Evolutionary conservation across 2,888 invertebrate species (phyloP).

Genomic region (Eupithecia inturbata): DNA sequence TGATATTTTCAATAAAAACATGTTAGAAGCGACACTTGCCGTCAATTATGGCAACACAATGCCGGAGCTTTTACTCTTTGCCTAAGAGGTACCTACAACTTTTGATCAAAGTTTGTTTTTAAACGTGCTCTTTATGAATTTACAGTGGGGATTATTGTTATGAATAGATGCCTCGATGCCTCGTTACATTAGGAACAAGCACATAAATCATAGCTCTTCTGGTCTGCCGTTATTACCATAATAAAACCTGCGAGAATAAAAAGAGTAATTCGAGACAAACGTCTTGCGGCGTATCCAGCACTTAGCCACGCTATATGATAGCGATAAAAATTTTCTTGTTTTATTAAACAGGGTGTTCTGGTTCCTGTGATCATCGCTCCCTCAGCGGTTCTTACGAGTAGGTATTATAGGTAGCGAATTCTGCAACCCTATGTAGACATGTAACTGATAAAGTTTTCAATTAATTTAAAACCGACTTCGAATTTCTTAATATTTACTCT

Average conservation of each 20-base stretch:
- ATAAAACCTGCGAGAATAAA: constrained; percentile 75
- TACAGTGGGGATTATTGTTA: background rate
- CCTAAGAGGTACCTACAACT: too few species aligned
- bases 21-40: too few species aligned
- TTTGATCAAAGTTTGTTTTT: too few species aligned
- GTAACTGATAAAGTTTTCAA: too few species aligned
- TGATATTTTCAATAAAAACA: too few species aligned
- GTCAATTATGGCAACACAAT: too few species aligned
- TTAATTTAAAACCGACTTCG: too few species aligned
- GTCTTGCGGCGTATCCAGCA: constrained; percentile 62
- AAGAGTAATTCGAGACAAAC: constrained; percentile 72
- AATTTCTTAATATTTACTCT: too few species aligned
- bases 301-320: constrained; percentile 57
- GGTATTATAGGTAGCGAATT: too few species aligned
- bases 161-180: background rate
- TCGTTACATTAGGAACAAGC: constrained; percentile 25
- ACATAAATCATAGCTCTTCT: constrained; percentile 64
- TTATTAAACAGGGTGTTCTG: constrained; percentile 39
- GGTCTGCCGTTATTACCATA: constrained; percentile 67
- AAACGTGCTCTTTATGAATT: background rate
- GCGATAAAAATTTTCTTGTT: constrained; percentile 52
- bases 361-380: background rate
- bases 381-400: background rate
- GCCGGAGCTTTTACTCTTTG: too few species aligned
- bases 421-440: too few species aligned